phyloP scores from a whole-genome alignment of 2,113 vertebrate genomes.

The Egretta garzetta region DNA sequence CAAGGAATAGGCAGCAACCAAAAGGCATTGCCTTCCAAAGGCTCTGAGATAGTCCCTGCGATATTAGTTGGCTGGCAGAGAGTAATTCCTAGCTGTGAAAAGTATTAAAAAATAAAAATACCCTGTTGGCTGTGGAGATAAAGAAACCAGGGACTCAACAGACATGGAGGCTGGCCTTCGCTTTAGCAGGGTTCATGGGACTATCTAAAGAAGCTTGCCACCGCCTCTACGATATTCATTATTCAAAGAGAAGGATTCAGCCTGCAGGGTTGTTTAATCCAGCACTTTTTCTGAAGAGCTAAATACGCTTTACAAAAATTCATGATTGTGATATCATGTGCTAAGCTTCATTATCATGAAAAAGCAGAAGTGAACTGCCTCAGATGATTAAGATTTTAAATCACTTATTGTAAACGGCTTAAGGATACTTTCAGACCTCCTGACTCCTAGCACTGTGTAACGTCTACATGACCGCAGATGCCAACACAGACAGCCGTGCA shows the following conservation, averaged over 20 bases:
- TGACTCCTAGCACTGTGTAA: not conserved
- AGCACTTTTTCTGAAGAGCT: conserved; percentile 56
- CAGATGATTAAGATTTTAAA: conserved; percentile 66
- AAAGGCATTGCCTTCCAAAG: not conserved
- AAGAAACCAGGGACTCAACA: conserved; percentile 2
- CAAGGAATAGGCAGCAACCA: not conserved
- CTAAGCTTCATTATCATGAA: conserved; percentile 68
- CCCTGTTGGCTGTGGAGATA: conserved; percentile 30
- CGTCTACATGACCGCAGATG: not conserved
- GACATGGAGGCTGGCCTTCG: not conserved
- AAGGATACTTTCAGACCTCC: conserved; percentile 54
- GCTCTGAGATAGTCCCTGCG: not conserved
- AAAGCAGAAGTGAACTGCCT: conserved; percentile 60
- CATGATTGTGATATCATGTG: conserved; percentile 58
- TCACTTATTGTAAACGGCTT: conserved; percentile 54
- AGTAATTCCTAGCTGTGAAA: conserved; percentile 28
- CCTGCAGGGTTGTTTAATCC: conserved; percentile 63
- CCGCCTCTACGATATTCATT: conserved; percentile 8
- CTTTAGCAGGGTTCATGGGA: conserved; percentile 16
- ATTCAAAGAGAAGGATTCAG: conserved; percentile 55
- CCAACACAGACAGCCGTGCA: not conserved
- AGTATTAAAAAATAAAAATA: conserved; percentile 49
- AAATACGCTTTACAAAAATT: conserved; percentile 63
- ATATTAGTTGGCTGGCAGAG: conserved; percentile 8
- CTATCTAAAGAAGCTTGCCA: conserved; percentile 46